These are phyloP conservation scores for Hypsibius dujardini DNA, from an alignment of 1,140 invertebrate species.

Conservation along the genomic window DNA sequence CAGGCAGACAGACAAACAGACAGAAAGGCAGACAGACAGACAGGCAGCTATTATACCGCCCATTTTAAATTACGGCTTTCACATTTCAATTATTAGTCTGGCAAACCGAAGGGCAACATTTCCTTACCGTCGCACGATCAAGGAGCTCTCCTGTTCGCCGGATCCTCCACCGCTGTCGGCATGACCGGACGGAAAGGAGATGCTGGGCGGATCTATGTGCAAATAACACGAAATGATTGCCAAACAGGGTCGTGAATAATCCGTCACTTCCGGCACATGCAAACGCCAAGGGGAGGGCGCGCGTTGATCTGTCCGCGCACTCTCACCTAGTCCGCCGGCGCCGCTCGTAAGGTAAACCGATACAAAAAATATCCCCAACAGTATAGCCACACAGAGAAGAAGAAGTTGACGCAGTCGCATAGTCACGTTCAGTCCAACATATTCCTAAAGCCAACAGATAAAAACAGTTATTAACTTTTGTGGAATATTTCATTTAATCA, in stretches of 20 bases:
- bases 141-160: neutral
- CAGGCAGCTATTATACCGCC: too few relatives aligned
- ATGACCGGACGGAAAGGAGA: neutral
- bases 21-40: too few relatives aligned
- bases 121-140: neutral
- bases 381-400: neutral
- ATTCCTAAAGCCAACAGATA: neutral
- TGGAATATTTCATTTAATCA: neutral
- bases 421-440: neutral
- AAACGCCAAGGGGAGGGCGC: neutral
- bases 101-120: too few relatives aligned
- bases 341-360: neutral
- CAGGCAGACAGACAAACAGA: too few relatives aligned
- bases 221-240: neutral
- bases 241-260: too few relatives aligned
- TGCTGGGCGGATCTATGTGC: neutral
- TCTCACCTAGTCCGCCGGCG: neutral
- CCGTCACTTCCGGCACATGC: neutral
- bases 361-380: neutral
- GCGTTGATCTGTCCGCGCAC: neutral
- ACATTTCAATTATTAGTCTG: too few relatives aligned
- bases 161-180: neutral
- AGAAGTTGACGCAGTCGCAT: neutral
- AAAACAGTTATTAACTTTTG: neutral
- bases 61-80: too few relatives aligned